Conservation (phyloP, 2,888 invertebrate species). For the Ophion slaviceki region DNA sequence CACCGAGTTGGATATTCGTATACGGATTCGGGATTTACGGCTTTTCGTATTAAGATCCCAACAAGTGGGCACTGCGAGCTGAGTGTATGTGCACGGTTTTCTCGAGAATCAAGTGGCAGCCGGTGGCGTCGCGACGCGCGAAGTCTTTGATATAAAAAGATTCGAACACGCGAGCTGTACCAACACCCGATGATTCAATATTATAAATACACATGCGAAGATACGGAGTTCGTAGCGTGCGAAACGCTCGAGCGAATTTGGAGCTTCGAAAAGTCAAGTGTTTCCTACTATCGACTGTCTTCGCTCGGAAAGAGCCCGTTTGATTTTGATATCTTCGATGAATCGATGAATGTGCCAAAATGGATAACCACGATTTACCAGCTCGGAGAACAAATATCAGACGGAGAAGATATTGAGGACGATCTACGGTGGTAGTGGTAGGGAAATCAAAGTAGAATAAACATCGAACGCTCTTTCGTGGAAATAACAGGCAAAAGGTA, state of each 20-base stretch:
- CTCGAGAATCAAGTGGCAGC: not conserved
- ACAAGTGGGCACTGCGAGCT: not conserved
- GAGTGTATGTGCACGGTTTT: not conserved
- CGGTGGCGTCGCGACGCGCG: not conserved
- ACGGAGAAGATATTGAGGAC: conserved; percentile 12
- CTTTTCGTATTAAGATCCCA: conserved; percentile 7
- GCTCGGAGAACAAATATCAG: not conserved
- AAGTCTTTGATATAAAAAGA: not conserved
- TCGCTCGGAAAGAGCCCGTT: no score
- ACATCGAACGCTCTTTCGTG: not conserved
- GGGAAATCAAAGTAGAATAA: not conserved
- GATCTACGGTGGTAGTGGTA: conserved; percentile 2
- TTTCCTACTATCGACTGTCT: no score
- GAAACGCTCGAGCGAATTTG: no score
- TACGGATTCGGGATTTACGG: conserved; percentile 7
- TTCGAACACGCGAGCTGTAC: not conserved
- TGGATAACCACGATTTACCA: not conserved
- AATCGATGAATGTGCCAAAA: not conserved
- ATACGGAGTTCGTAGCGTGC: not conserved
- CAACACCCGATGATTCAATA: not conserved
- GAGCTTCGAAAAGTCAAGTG: no score
- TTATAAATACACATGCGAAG: conserved; percentile 1
- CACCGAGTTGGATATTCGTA: conserved; percentile 15
- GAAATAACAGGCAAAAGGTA: conserved; percentile 24
- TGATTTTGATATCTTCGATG: no score